phyloP scores from a whole-genome alignment of 2,888 invertebrate genomes.

The Meliscaeva auricollis region DNA sequence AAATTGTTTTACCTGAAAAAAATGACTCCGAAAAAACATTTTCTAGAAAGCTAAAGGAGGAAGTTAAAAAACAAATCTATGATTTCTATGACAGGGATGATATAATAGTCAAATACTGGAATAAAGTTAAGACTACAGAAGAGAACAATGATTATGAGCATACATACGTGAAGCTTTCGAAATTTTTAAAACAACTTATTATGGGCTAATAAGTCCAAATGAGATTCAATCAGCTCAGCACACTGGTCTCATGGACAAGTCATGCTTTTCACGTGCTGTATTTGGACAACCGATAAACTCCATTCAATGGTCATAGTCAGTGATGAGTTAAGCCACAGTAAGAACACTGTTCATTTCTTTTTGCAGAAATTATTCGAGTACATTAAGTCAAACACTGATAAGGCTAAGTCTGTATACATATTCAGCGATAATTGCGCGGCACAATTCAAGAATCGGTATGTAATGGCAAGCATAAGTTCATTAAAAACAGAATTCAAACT shows the following conservation, averaged over 20 bases:
- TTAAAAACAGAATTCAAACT: too few relatives aligned
- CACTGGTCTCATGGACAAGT: slow-evolving; percentile 1
- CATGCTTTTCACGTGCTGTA: slow-evolving; percentile 3
- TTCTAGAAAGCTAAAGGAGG: slow-evolving; percentile 19
- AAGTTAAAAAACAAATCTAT: slow-evolving; percentile 33
- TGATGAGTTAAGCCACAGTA: slow-evolving; percentile 9
- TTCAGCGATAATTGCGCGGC: too few relatives aligned
- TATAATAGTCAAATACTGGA: slow-evolving; percentile 27
- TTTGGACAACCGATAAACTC: neutral
- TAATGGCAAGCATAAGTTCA: too few relatives aligned
- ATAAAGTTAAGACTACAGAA: slow-evolving; percentile 30
- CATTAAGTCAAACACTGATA: too few relatives aligned
- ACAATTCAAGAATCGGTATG: too few relatives aligned
- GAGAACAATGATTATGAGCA: slow-evolving; percentile 53
- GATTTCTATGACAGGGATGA: slow-evolving; percentile 30
- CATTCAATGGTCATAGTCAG: neutral
- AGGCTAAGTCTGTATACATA: too few relatives aligned
- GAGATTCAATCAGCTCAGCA: neutral
- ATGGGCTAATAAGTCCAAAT: neutral
- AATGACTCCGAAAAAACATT: neutral
- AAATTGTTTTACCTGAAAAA: slow-evolving; percentile 14
- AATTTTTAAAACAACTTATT: slow-evolving; percentile 34
- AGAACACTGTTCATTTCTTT: too few relatives aligned
- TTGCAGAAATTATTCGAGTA: too few relatives aligned
- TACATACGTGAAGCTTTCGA: slow-evolving; percentile 42